These are phyloP conservation scores for Sisyra terminalis DNA, from an alignment of 2,888 invertebrate species.

Conservation along the genomic window DNA sequence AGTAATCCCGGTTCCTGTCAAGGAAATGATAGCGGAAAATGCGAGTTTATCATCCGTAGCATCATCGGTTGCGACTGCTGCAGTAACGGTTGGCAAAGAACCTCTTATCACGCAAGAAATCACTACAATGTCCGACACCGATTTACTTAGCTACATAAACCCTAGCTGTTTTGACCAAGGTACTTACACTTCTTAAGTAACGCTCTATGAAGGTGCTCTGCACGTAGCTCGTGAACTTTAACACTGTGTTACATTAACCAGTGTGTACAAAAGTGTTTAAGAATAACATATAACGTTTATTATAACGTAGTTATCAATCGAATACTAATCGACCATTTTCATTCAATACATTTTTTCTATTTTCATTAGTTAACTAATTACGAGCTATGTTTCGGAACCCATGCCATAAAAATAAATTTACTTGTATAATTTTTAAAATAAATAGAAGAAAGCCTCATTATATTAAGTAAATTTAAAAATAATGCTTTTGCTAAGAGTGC, in stretches of 20 bases:
- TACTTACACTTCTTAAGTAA: constrained; percentile 20
- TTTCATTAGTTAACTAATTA: too few species aligned
- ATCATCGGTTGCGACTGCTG: constrained; percentile 14
- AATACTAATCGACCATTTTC: too few species aligned
- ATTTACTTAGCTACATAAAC: constrained; percentile 76
- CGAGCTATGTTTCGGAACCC: too few species aligned
- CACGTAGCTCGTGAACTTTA: neutral
- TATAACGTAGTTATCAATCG: neutral
- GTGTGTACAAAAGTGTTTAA: neutral
- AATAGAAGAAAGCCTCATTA: too few species aligned
- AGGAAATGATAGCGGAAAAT: constrained; percentile 14
- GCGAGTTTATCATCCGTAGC: constrained; percentile 14
- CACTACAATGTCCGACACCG: constrained; percentile 73
- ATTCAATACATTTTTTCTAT: too few species aligned
- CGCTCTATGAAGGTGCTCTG: too few species aligned
- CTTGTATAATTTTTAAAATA: too few species aligned
- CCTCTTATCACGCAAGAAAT: constrained; percentile 52
- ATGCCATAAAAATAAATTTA: too few species aligned
- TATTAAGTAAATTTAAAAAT: too few species aligned
- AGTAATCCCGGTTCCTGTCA: constrained; percentile 19
- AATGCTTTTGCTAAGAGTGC: too few species aligned
- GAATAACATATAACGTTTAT: neutral
- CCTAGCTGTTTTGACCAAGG: constrained; percentile 78
- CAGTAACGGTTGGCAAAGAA: constrained; percentile 25
- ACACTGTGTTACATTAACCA: neutral